These are phyloP conservation scores for Peromyscus eremicus DNA, from an alignment of 2,797 vertebrate species.

Conservation along the genomic window DNA sequence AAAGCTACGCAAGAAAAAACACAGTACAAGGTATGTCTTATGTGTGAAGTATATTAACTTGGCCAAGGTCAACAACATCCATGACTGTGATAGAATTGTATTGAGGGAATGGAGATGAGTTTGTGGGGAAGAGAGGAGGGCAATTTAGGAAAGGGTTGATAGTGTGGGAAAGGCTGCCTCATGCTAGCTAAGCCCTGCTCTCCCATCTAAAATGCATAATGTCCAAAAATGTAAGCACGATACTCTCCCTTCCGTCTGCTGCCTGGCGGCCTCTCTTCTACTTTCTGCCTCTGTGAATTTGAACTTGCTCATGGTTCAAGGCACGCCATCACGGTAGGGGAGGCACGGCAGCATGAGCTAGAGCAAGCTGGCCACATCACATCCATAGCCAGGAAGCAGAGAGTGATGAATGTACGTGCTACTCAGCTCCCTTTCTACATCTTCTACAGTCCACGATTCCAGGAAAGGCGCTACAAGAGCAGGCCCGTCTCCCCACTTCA, in stretches of 20 bases:
- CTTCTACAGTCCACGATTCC: background rate
- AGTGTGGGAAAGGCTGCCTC: background rate
- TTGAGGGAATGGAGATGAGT: background rate
- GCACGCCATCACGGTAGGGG: background rate
- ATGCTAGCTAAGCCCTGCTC: background rate
- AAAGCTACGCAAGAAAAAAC: background rate
- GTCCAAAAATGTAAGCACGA: background rate
- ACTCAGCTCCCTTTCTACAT: background rate
- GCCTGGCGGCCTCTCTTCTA: background rate
- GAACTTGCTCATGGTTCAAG: background rate
- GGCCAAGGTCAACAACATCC: background rate
- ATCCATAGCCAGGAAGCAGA: background rate
- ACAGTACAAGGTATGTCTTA: background rate
- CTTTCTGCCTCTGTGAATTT: background rate
- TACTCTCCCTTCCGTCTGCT: background rate
- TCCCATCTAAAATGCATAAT: background rate
- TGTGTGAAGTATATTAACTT: background rate
- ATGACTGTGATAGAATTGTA: conserved; percentile 15
- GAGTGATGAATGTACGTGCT: too few species aligned
- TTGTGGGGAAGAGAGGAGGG: background rate
- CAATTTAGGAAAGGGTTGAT: background rate
- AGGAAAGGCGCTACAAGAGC: background rate
- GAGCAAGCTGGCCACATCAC: too few species aligned
- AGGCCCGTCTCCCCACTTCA: background rate
- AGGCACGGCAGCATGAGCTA: background rate